phyloP scores from a whole-genome alignment of 2,797 vertebrate species.

The Mionectes olivaceus region DNA sequence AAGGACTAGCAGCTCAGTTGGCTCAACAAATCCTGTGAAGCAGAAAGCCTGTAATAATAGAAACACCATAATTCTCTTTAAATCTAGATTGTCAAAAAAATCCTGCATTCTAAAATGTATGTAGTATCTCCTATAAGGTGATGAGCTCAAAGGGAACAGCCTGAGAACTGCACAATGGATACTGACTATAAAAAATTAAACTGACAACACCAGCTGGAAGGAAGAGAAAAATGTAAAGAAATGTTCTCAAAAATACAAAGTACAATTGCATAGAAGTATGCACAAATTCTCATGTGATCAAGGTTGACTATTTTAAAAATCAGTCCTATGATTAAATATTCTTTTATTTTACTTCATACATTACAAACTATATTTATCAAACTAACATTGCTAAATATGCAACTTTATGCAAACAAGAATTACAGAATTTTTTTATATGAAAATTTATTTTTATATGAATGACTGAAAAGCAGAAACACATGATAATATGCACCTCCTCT shows the following conservation, averaged over 20 bases:
- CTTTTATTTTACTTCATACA: background rate
- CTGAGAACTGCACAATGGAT: background rate
- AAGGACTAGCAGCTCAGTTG: background rate
- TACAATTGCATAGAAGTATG: background rate
- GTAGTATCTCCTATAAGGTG: background rate
- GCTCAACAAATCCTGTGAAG: background rate
- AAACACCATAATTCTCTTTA: background rate
- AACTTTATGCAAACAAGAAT: background rate
- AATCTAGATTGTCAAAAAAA: background rate
- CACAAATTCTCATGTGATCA: background rate
- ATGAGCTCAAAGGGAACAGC: background rate
- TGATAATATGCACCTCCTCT: background rate
- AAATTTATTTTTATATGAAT: background rate
- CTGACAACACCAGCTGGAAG: background rate
- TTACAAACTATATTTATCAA: background rate
- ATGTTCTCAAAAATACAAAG: background rate
- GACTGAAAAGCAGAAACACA: conserved; percentile 11
- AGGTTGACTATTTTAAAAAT: background rate
- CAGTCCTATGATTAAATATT: background rate
- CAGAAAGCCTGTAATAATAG: background rate
- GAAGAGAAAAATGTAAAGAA: background rate
- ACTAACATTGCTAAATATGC: background rate
- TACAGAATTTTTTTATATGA: background rate
- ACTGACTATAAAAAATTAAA: background rate
- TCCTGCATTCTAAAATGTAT: background rate